phyloP scores from a whole-genome alignment of 2,113 vertebrate genomes.

The Tupaia chinensis region DNA sequence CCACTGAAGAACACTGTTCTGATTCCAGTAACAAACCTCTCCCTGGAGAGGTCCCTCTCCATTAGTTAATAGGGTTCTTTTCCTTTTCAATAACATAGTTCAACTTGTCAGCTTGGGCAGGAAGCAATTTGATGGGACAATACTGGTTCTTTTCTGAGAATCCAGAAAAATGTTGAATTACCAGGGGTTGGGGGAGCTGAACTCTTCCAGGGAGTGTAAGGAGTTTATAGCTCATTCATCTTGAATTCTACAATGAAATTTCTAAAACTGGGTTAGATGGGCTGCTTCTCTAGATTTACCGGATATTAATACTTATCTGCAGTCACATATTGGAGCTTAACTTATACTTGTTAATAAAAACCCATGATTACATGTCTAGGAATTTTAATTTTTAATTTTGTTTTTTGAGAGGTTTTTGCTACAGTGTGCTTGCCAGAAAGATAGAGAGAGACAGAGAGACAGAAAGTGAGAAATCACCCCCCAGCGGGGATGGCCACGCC shows the following conservation, averaged over 20 bases:
- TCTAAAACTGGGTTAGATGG: not conserved
- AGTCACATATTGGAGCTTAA: not conserved
- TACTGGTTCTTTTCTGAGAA: not conserved
- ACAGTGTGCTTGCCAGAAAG: no score
- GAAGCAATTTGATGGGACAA: slow-evolving; percentile 3
- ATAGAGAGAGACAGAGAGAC: no score
- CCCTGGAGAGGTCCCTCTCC: not conserved
- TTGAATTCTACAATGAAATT: not conserved
- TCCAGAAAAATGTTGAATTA: not conserved
- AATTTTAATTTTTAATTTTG: not conserved
- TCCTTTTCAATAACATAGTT: slow-evolving; percentile 26
- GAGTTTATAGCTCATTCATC: not conserved
- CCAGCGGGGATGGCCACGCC: no score
- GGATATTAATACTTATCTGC: not conserved
- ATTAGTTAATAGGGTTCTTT: not conserved
- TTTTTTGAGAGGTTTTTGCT: no score
- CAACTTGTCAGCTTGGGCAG: not conserved
- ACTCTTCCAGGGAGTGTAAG: not conserved
- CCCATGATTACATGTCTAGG: not conserved
- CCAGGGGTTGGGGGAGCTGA: accelerated
- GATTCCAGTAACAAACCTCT: not conserved
- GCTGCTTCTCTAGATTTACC: not conserved
- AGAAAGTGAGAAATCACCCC: no score
- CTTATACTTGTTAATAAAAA: not conserved
- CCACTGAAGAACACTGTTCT: not conserved